Evolutionary conservation across 2,888 invertebrate genomes (phyloP), one percentile per base, ranked within the genome.

Genomic region (Hofmannophila pseudospretella): DNA sequence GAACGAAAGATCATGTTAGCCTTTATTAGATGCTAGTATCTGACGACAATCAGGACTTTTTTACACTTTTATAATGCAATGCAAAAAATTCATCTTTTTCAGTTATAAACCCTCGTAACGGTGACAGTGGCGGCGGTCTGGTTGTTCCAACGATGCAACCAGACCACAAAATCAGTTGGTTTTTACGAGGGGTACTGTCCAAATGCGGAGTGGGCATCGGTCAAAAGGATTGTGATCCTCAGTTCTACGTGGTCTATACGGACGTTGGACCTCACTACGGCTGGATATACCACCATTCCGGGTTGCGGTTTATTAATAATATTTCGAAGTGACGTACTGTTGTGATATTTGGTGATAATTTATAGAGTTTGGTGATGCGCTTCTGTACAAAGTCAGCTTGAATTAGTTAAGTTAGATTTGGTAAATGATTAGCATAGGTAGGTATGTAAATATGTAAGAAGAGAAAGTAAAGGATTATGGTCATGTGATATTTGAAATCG

Each of bases 111-210:
- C 90, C 90, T 12, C 88, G 90, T 28, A 90, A 90, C 54, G 91
- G 91, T 0, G 91, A 91, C 51, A 90, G 90, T 42, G 91, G 91
- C 0, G 90, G 90, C 9, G 91, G 91, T 10, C 67, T 91, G 1
- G 72, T 86, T 0, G 65, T 89, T 25, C 73, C 76, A 12, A 69
- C 67, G 2, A 46, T 71, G 20, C 75, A 76, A 39, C 36, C 57
- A 2, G 82, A 82, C 39, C 72, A 78, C 52, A 73, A 62, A 52
- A 57, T 80, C 23, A 79, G 72, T 45, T 84, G 78, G 79, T 68
- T 75, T 40, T 58, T 85, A 0, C 63, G 81, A n/a, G 85, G 84
- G 0, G 68, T 82, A 0, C 60, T 85, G 1, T 85, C 84, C 4
- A 81, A 79, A 43, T 84, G 84, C 34, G 80, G 74, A 0, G 62